These are phyloP conservation scores for Drosophila teissieri DNA, from an alignment of 1,140 invertebrate species.

Conservation along the genomic window DNA sequence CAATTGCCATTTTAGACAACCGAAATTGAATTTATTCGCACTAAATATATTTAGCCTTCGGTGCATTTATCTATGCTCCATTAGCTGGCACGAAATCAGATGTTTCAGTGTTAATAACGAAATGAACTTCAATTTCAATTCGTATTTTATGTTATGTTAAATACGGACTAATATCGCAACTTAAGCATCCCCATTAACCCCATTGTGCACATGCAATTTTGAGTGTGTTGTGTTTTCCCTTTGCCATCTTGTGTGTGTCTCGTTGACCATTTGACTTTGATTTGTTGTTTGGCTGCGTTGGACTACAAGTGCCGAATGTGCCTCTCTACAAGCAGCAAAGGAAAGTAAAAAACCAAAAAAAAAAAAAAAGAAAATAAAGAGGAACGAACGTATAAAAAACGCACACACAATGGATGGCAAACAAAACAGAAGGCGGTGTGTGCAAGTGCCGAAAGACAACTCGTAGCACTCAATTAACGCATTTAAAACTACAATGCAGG, in stretches of 20 bases:
- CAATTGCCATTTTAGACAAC: too few relatives aligned
- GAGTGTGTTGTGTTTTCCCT: neutral
- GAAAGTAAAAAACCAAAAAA: neutral
- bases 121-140: constrained; percentile 16
- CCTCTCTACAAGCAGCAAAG: neutral
- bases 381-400: constrained; percentile 7
- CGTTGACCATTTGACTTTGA: constrained; percentile 63
- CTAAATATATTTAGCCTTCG: too few relatives aligned
- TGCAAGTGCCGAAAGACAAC: constrained; percentile 51
- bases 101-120: neutral
- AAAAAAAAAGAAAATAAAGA: neutral
- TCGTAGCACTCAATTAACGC: constrained; percentile 79
- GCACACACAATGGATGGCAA: constrained; percentile 26
- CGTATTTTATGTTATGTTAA: constrained; percentile 25
- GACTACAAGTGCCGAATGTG: constrained; percentile 26
- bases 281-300: constrained; percentile 35
- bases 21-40: too few relatives aligned
- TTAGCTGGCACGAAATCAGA: neutral
- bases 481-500: constrained; percentile 55
- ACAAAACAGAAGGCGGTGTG: constrained; percentile 16
- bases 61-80: neutral
- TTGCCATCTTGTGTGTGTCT: constrained; percentile 3
- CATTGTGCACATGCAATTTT: neutral
- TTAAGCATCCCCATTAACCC: constrained; percentile 28
- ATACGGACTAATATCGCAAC: constrained; percentile 1